A percentile compares a stretch with the other conserved stretches of the same genome.
Evolutionary conservation across 2,797 vertebrate species (phyloP).

Genomic region (Acanthopagrus latus): DNA sequence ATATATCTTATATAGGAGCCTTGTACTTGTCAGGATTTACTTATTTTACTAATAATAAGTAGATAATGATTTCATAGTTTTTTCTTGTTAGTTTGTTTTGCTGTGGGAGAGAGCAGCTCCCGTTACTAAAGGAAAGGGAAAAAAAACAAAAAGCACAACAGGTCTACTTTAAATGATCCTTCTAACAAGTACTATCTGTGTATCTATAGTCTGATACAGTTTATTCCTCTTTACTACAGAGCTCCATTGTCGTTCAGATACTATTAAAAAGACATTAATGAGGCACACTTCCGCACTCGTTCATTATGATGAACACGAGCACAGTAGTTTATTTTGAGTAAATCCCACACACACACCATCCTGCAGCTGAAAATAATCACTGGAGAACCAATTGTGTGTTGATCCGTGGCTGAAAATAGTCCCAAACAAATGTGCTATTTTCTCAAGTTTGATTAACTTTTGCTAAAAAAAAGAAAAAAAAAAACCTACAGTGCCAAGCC

Average conservation of each 20-base stretch:
- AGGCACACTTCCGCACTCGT: conserved; percentile 6
- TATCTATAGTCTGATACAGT: neutral
- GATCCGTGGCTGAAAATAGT: conserved; percentile 12
- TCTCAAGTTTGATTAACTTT: neutral
- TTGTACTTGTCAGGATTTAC: no score
- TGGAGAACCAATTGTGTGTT: neutral
- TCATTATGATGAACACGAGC: neutral
- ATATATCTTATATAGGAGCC: neutral
- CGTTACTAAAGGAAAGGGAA: no score
- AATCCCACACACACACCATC: neutral
- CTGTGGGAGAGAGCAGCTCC: no score
- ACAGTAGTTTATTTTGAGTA: conserved; percentile 10
- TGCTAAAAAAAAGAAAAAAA: neutral
- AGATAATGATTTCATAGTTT: no score
- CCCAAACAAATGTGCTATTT: neutral
- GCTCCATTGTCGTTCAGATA: neutral
- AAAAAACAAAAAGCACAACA: no score
- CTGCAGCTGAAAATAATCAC: conserved; percentile 18
- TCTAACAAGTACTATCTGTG: neutral
- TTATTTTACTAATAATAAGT: no score
- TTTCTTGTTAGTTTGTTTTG: no score
- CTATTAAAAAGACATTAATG: conserved; percentile 11
- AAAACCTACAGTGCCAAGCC: neutral
- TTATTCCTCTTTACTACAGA: conserved; percentile 12
- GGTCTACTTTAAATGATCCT: no score